Base-by-base conservation (phyloP, 2,113 vertebrate species). In the Verasper variegatus region DNA sequence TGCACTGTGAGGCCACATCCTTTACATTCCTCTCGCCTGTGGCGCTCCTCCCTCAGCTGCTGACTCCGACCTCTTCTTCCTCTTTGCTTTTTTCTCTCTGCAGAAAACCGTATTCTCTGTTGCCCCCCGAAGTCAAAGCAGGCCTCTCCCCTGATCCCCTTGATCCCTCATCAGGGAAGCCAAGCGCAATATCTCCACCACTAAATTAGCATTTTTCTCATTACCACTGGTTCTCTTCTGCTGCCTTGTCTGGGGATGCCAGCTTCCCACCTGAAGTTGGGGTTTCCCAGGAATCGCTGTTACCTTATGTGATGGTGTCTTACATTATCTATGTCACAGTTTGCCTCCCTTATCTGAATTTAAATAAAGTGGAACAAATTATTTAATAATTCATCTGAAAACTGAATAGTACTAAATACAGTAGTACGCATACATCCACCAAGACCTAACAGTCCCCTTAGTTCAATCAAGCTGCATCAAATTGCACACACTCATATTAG, bases 181-280 rank as follows among this genome's bases (percentile, higher is more conserved):
- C 81, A 90, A 92, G 84, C 78, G 86, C 78, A 89, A 87, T 89
- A 89, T 91, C 88, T 87, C 80, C 81, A 71, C 24, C 42, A 21
- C 71, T 71, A 84, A 91, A 93, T 94, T 94, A 90, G 91, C 93
- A 93, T 93, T 93, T 93, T 93, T 91, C 90, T 93, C 92, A 93
- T 94, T 94, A 94, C 84, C 82, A 64, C 86, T 31, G 31, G 31
- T 31, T 31, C 27, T 7, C 27, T 31, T 31, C 31, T 31, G 31
- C 31, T 58, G 80, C 82, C 73, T 88, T 62, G 74, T 87, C 76
- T 68, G 75, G 81, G 84, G 77, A 88, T 45, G 5, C 51, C 10
- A 37, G 64, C 65, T 62, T 72, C 81, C 76, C 7, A 63, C 61
- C 69, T 71, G 51, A 66, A 75, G 55, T 80, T 31, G 2, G 24